A percentile compares a stretch with the other conserved stretches of the same genome.
Evolutionary conservation across 1,140 invertebrate genomes (phyloP).

Genomic region (Oryzaephilus surinamensis): DNA sequence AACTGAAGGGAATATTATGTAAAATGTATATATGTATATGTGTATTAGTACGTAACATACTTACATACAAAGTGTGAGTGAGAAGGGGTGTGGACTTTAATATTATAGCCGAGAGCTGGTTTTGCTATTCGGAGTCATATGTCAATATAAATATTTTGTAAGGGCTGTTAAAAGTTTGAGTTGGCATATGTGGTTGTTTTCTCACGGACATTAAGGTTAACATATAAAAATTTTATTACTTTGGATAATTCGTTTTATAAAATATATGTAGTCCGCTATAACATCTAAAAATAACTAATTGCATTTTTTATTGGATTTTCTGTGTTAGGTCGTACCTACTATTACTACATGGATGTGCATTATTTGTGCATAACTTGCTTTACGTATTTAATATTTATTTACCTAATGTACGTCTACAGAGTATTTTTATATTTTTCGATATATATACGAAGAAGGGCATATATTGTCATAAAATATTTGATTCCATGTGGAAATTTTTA

Average conservation of each 20-base stretch:
- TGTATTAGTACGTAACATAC: no score
- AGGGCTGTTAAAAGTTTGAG: slow-evolving; percentile 24
- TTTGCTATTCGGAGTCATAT: slow-evolving; percentile 26
- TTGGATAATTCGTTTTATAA: slow-evolving; percentile 10
- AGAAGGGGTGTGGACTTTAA: background rate
- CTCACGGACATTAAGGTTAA: slow-evolving; percentile 30
- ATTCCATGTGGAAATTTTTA: no score
- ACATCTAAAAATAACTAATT: background rate
- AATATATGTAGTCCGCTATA: slow-evolving; percentile 1
- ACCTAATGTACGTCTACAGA: no score
- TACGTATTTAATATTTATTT: no score
- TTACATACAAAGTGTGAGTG: background rate
- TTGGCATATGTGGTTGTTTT: slow-evolving; percentile 26
- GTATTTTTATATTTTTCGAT: no score
- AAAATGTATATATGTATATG: no score
- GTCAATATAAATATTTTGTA: slow-evolving; percentile 33
- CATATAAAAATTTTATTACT: slow-evolving; percentile 21
- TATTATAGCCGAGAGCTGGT: slow-evolving; percentile 18
- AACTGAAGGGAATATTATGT: no score
- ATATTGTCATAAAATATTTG: no score
- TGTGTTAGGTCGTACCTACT: background rate
- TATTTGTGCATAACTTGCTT: no score
- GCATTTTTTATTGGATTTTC: background rate
- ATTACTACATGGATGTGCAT: background rate
- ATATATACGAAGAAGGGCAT: no score